A percentile compares a stretch with the other conserved stretches of the same genome.
Evolutionary conservation across 2,113 vertebrate species (phyloP).

Genomic region (Gobiocypris rarus): DNA sequence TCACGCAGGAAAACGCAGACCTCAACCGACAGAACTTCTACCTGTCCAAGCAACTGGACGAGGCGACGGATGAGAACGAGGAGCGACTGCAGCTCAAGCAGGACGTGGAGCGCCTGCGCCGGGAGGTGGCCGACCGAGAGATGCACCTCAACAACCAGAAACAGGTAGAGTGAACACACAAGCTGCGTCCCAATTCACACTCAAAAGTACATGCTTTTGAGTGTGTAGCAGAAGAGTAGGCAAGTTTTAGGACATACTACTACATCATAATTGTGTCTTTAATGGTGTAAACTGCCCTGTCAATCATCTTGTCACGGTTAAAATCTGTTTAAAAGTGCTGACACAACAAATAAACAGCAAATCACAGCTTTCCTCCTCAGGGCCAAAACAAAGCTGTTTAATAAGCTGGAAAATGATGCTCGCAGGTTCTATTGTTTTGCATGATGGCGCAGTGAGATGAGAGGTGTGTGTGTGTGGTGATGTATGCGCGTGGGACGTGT

Average conservation of each 20-base stretch:
- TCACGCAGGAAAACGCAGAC: constrained; percentile 94
- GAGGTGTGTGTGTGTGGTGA: constrained; percentile 28
- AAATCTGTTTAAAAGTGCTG: not conserved
- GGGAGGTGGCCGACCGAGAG: constrained; percentile 94
- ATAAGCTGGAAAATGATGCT: constrained; percentile 4
- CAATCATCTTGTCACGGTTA: no score
- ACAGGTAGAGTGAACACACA: not conserved
- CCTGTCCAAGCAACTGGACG: constrained; percentile 92
- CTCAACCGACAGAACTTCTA: constrained; percentile 98
- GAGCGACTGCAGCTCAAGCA: constrained; percentile 86
- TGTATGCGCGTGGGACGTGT: constrained; percentile 57
- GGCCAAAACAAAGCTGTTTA: constrained; percentile 10
- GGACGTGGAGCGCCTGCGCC: constrained; percentile 89
- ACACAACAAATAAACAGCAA: not conserved
- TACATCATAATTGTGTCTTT: no score
- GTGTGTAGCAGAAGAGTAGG: no score
- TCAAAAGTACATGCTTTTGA: no score
- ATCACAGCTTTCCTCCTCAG: not conserved
- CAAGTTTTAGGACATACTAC: no score
- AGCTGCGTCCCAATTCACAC: no score
- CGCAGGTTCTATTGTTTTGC: constrained; percentile 12
- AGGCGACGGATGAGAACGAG: constrained; percentile 87
- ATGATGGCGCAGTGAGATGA: not conserved
- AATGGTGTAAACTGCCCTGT: no score
- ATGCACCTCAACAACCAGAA: constrained; percentile 97